These are phyloP conservation scores for Mya arenaria DNA, from an alignment of 1,140 invertebrate species.

Conservation along the genomic window DNA sequence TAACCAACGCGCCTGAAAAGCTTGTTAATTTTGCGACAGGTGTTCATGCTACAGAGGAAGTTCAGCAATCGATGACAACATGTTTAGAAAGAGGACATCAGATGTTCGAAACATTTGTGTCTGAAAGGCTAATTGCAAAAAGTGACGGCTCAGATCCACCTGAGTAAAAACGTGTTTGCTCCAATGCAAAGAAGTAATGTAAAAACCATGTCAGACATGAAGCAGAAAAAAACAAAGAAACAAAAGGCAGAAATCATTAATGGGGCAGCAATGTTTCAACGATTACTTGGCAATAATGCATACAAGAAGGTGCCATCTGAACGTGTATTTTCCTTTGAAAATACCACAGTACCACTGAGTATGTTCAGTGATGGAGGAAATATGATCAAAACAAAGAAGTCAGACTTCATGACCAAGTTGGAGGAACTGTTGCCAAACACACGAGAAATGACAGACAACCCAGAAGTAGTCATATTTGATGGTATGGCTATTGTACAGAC, in stretches of 20 bases:
- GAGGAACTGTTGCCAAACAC: not conserved
- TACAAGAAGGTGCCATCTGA: not conserved
- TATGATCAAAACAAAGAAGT: not conserved
- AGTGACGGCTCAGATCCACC: too few relatives aligned
- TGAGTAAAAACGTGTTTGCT: too few relatives aligned
- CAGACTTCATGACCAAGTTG: not conserved
- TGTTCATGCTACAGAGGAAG: too few relatives aligned
- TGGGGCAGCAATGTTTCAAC: too few relatives aligned
- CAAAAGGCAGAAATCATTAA: too few relatives aligned
- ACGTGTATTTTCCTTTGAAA: not conserved
- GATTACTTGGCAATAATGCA: not conserved
- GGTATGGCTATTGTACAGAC: conserved; percentile 1
- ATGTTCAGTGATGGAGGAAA: not conserved
- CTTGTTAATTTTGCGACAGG: not conserved
- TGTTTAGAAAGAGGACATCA: too few relatives aligned
- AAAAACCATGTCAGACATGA: too few relatives aligned
- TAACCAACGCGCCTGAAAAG: not conserved
- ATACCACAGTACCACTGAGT: not conserved
- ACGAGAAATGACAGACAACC: not conserved
- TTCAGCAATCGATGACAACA: too few relatives aligned
- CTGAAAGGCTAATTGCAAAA: too few relatives aligned
- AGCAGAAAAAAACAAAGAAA: too few relatives aligned
- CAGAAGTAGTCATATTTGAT: not conserved
- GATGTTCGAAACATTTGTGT: too few relatives aligned
- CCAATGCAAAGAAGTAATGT: too few relatives aligned